Evolutionary conservation across 2,113 vertebrate species (phyloP).

Genomic region (Dicaeum eximium): DNA sequence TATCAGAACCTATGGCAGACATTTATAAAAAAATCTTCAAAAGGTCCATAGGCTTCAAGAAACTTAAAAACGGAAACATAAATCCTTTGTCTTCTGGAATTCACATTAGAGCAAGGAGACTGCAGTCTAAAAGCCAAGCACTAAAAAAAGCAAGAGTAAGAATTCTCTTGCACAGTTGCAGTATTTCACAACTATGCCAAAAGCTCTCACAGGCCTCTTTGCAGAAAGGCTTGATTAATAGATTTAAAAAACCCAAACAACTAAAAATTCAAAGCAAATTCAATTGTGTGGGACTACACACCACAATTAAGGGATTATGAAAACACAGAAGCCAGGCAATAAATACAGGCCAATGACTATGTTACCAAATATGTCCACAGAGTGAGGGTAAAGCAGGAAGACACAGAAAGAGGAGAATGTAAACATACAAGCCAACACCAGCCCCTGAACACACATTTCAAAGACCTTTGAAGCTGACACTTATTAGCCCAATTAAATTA

Average conservation of each 20-base stretch:
- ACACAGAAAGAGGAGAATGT: neutral
- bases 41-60: neutral
- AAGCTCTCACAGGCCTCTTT: slow-evolving; percentile 24
- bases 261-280: slow-evolving; percentile 35
- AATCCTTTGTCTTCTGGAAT: slow-evolving; percentile 40
- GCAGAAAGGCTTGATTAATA: slow-evolving; percentile 23
- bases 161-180: slow-evolving; percentile 19
- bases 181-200: slow-evolving; percentile 32
- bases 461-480: neutral
- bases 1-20: neutral
- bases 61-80: neutral
- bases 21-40: neutral
- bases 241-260: neutral
- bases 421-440: neutral
- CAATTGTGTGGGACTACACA: neutral
- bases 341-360: neutral
- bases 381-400: neutral
- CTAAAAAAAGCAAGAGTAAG: slow-evolving; percentile 6
- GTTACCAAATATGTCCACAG: neutral
- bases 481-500: neutral
- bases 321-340: neutral
- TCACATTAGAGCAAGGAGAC: slow-evolving; percentile 8
- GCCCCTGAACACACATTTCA: accelerated
- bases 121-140: neutral
- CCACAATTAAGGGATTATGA: neutral